Percentiles rank a stretch among this genome's conserved stretches.
These are phyloP conservation scores for Fragum fragum DNA, from an alignment of 2,888 invertebrate species.

Conservation along the genomic window DNA sequence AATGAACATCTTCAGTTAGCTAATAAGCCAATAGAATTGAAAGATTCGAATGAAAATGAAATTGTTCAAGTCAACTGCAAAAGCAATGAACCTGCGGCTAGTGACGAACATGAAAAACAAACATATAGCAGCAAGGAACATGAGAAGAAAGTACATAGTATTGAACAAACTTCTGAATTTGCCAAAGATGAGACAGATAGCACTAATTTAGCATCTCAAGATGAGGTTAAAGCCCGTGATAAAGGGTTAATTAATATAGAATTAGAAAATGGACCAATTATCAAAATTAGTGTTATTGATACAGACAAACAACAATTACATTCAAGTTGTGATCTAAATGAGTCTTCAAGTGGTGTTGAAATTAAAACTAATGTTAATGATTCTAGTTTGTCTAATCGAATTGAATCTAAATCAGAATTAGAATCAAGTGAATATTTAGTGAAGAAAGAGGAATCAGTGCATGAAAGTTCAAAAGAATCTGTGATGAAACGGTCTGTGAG, in stretches of 20 bases:
- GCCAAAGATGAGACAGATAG: background rate
- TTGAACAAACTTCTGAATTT: background rate
- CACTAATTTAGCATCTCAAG: background rate
- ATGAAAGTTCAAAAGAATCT: slow-evolving; percentile 20
- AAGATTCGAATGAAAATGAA: slow-evolving; percentile 37
- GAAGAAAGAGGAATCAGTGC: slow-evolving; percentile 3
- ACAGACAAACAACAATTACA: slow-evolving; percentile 31
- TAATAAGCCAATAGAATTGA: slow-evolving; percentile 17
- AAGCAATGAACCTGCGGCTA: background rate
- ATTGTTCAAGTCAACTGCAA: slow-evolving; percentile 4
- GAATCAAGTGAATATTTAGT: background rate
- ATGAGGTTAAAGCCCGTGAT: background rate
- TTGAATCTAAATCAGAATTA: background rate
- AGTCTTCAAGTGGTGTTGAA: background rate
- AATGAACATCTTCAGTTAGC: slow-evolving; percentile 28
- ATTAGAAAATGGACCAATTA: slow-evolving; percentile 18
- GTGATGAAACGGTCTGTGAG: slow-evolving; percentile 44
- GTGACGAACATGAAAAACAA: background rate
- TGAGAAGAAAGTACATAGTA: background rate
- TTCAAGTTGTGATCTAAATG: background rate
- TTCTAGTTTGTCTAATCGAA: background rate
- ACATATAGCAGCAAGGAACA: background rate
- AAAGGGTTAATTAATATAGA: background rate
- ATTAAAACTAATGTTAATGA: background rate
- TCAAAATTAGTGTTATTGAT: slow-evolving; percentile 57